A percentile compares a stretch with the other conserved stretches of the same genome.
Conservation (phyloP, 2,888 invertebrate species). For the Labia minor region DNA sequence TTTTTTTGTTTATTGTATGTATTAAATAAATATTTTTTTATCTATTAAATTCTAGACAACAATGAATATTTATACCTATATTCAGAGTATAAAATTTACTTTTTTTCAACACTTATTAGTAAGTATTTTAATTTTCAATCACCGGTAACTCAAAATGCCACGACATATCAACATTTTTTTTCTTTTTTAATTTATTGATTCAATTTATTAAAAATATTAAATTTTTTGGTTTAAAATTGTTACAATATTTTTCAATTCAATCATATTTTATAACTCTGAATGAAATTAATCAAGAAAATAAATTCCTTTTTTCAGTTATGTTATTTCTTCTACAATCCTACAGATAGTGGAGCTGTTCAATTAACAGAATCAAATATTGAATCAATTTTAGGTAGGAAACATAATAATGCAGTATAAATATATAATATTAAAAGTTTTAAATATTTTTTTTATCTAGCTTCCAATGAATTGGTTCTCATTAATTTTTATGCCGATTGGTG, state of each 20-base stretch:
- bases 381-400: constrained; percentile 73
- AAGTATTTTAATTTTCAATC: constrained; percentile 23
- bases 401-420: too few species aligned
- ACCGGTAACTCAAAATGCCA: not conserved
- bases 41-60: not conserved
- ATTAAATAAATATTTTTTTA: not conserved
- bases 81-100: constrained; percentile 25
- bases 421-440: not conserved
- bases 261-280: too few species aligned
- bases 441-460: constrained; percentile 49
- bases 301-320: constrained; percentile 41
- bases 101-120: constrained; percentile 28
- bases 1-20: not conserved
- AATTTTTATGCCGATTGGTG: constrained; percentile 99
- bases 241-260: not conserved
- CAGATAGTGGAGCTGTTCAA: constrained; percentile 70
- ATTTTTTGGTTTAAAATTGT: too few species aligned
- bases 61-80: not conserved
- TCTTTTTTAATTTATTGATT: not conserved
- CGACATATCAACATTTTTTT: too few species aligned
- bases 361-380: constrained; percentile 72
- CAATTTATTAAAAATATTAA: not conserved
- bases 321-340: constrained; percentile 57
- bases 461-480: constrained; percentile 92
- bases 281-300: too few species aligned